These are phyloP conservation scores for Otocyon megalotis DNA, from an alignment of 2,113 vertebrate species.

Conservation along the genomic window DNA sequence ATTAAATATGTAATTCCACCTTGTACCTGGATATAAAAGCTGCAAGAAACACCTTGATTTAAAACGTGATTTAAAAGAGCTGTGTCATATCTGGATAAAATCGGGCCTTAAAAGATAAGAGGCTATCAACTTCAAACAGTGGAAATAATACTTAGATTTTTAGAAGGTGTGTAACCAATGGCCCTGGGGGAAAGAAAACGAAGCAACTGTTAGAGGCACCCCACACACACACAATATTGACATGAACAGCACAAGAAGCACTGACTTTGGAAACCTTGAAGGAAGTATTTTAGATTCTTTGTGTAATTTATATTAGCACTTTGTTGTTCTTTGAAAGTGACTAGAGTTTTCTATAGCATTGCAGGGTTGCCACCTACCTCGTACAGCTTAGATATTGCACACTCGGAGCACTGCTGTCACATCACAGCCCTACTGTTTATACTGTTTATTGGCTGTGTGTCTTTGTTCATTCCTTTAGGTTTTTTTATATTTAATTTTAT, in stretches of 20 bases:
- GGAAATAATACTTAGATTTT: not conserved
- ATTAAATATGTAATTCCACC: not conserved
- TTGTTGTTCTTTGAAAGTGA: not conserved
- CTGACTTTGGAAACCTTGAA: not conserved
- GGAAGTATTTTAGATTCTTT: not conserved
- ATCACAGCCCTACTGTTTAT: not conserved
- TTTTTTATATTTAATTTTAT: constrained; percentile 37
- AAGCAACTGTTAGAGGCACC: not conserved
- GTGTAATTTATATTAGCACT: not conserved
- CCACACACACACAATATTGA: not conserved
- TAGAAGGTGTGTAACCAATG: not conserved
- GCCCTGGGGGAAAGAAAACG: not conserved
- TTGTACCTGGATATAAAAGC: constrained; percentile 19
- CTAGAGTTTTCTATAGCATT: not conserved
- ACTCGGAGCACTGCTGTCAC: not conserved
- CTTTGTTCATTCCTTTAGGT: constrained; percentile 19
- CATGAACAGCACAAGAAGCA: not conserved
- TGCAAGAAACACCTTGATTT: not conserved
- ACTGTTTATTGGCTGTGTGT: not conserved
- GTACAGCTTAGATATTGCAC: not conserved
- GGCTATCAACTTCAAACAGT: not conserved
- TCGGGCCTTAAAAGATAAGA: not conserved
- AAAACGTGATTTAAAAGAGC: not conserved
- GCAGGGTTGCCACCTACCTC: fast-evolving
- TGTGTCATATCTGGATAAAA: not conserved